Conservation (phyloP, 2,113 vertebrate genomes). For the Taurulus bubalis region DNA sequence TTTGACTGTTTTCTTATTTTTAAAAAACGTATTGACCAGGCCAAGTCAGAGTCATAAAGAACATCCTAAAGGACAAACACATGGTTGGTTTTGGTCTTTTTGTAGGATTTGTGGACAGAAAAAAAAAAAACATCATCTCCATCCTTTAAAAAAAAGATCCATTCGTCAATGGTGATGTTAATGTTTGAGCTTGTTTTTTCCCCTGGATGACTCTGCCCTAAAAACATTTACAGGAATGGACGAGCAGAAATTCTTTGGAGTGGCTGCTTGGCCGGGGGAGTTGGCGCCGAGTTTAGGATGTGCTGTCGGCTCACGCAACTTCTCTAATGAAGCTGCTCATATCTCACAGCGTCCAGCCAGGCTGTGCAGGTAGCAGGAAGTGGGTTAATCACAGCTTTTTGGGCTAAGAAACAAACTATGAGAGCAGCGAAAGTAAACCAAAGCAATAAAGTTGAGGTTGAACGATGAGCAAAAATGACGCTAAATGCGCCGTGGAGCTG, state of each 20-base stretch:
- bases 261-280: neutral
- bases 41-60: neutral
- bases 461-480: neutral
- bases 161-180: neutral
- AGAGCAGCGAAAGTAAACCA: neutral
- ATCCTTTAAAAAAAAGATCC: neutral
- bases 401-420: neutral
- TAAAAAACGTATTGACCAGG: neutral
- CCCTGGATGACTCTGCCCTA: neutral
- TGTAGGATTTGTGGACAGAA: neutral
- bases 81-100: neutral
- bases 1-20: no score
- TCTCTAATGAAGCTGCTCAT: neutral
- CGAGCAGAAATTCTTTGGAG: constrained; percentile 5
- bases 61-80: neutral
- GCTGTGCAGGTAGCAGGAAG: neutral
- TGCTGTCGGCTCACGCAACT: neutral
- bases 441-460: neutral
- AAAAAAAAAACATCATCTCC: no score
- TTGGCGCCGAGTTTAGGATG: neutral
- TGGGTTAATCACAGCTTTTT: neutral
- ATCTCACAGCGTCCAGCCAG: neutral
- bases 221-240: constrained; percentile 4
- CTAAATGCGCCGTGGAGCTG: neutral
- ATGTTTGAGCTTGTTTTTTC: neutral